Evolutionary conservation across 2,113 vertebrate species (phyloP), one percentile per base, ranked within the genome.

Genomic region (Hyaena hyaena): DNA sequence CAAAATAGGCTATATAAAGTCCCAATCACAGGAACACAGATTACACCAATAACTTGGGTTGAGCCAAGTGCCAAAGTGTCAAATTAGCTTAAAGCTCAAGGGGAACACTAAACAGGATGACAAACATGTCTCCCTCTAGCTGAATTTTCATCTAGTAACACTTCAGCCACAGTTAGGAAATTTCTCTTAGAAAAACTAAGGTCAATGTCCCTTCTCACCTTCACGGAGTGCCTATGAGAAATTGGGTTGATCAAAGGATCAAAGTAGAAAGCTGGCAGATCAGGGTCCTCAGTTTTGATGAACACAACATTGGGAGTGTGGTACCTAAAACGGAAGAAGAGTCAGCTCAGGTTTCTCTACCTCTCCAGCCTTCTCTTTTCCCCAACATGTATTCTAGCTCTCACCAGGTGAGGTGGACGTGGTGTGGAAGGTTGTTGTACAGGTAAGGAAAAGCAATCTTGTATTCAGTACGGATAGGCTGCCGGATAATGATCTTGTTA

Each of bases 251-350:
- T 99, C 96, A 99, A 98, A 0, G 99, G 99, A 92, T 99, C 99
- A 0, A 99, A 99, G 98, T 99, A 99, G 98, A 99, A 99, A 6
- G 99, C 99, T 21, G 99, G 99, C 83, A 99, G 99, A 98, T 99
- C 99, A 23, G 99, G 99, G 98, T 99, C 99, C 98, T 99, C 99
- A 0, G 99, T 99, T 98, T 99, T 99, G 98, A 99, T 99, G 96
- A 99, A 99, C 71, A 99, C 99, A 43, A 99, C 99, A 0, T 99
- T 99, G 10, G 99, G 99, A 77, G 99, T 99, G 71, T 99, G 99
- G 95, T 99, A 99, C 99, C 99, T 99, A 77, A 26, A 98, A 43
- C 0, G 39, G 14, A 0, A 63, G 3, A 8, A 28, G 69, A 83
- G 55, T 87, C 88, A 85, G 24, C 15, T 7, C 61, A n/a, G 65